These are phyloP conservation scores for Melipona bicolor DNA, from an alignment of 2,888 invertebrate genomes.

Conservation along the genomic window DNA sequence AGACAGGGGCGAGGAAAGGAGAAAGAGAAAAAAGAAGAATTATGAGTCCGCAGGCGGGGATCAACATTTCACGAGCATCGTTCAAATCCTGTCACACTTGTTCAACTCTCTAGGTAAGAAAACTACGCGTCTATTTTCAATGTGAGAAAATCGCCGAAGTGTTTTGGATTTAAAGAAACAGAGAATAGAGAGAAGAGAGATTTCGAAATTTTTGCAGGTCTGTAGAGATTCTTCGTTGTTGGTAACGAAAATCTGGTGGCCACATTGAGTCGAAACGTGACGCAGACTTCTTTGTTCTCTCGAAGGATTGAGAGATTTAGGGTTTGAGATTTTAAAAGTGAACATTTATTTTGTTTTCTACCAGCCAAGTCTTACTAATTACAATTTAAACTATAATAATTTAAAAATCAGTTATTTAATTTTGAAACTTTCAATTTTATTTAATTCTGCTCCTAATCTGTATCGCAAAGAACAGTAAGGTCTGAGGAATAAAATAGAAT, in stretches of 20 bases:
- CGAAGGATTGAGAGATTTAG: too few relatives aligned
- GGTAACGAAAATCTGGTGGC: constrained; percentile 34
- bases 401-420: too few relatives aligned
- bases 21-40: constrained; percentile 15
- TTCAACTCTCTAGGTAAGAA: not conserved
- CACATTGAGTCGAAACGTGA: constrained; percentile 29
- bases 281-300: not conserved
- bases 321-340: too few relatives aligned
- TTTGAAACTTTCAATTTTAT: too few relatives aligned
- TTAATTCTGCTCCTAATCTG: too few relatives aligned
- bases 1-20: not conserved
- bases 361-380: too few relatives aligned
- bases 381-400: too few relatives aligned
- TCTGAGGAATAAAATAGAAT: too few relatives aligned
- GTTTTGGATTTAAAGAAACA: not conserved
- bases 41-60: constrained; percentile 37
- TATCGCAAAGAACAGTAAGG: too few relatives aligned
- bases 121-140: not conserved
- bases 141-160: constrained; percentile 6
- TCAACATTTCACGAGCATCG: constrained; percentile 31
- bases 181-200: not conserved
- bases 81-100: constrained; percentile 37
- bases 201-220: constrained; percentile 30
- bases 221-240: not conserved
- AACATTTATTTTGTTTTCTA: too few relatives aligned